Conservation (phyloP, 2,113 vertebrate species). For the Lipotes vexillifer region DNA sequence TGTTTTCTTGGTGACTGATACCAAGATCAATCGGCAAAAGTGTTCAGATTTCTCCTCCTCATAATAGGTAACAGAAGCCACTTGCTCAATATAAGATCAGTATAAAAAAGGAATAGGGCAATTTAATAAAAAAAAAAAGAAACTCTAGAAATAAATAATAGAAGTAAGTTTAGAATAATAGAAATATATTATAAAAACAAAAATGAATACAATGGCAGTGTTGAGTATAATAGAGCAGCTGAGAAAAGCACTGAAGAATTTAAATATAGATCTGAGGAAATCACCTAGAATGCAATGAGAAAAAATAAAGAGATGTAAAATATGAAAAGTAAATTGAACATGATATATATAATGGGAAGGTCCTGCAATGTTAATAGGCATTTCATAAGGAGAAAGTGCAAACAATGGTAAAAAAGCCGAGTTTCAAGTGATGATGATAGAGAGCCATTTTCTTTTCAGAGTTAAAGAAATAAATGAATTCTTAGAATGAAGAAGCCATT, state of each 20-base stretch:
- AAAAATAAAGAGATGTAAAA: background rate
- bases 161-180: background rate
- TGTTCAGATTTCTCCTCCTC: background rate
- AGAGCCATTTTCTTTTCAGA: background rate
- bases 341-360: background rate
- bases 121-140: background rate
- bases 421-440: background rate
- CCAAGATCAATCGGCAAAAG: background rate
- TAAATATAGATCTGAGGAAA: background rate
- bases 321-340: background rate
- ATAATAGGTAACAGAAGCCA: background rate
- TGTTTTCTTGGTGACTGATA: background rate
- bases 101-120: background rate
- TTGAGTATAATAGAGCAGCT: background rate
- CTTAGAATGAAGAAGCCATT: background rate
- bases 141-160: background rate
- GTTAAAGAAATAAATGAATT: background rate
- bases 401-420: background rate
- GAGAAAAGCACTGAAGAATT: background rate
- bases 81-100: background rate
- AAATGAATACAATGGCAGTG: background rate
- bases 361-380: background rate
- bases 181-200: background rate
- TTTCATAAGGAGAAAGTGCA: background rate
- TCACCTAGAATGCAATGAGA: background rate